phyloP scores from a whole-genome alignment of 2,888 invertebrate genomes.

The Buathra laborator region DNA sequence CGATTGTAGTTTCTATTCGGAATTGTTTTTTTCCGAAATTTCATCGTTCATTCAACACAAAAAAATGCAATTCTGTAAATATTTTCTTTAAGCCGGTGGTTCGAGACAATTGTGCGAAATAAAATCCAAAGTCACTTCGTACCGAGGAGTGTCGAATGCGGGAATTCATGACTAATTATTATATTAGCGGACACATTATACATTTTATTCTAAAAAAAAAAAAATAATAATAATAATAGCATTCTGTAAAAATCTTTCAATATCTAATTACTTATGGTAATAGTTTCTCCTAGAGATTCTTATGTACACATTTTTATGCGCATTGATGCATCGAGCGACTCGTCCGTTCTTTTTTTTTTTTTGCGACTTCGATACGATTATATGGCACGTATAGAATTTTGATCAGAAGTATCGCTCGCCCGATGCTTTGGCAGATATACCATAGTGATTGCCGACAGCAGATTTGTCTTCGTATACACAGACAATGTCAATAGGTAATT shows the following conservation, averaged over 20 bases:
- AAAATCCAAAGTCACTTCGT: no score
- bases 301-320: conserved; percentile 9
- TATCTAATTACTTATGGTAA: conserved; percentile 33
- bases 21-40: no score
- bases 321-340: conserved; percentile 15
- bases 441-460: background rate
- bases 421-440: conserved; percentile 24
- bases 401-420: conserved; percentile 27
- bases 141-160: no score
- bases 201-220: conserved; percentile 11
- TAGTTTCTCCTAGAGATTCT: conserved; percentile 50
- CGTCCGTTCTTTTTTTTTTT: background rate
- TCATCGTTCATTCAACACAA: no score
- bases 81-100: no score
- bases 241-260: conserved; percentile 25
- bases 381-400: conserved; percentile 57
- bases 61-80: no score
- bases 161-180: background rate
- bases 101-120: no score
- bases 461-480: conserved; percentile 34
- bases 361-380: conserved; percentile 5
- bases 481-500: conserved; percentile 39
- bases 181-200: background rate
- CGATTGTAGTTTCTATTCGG: no score
- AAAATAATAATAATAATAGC: no score